Evolutionary conservation across 2,113 vertebrate genomes (phyloP).

Genomic region (Hydropotes inermis): DNA sequence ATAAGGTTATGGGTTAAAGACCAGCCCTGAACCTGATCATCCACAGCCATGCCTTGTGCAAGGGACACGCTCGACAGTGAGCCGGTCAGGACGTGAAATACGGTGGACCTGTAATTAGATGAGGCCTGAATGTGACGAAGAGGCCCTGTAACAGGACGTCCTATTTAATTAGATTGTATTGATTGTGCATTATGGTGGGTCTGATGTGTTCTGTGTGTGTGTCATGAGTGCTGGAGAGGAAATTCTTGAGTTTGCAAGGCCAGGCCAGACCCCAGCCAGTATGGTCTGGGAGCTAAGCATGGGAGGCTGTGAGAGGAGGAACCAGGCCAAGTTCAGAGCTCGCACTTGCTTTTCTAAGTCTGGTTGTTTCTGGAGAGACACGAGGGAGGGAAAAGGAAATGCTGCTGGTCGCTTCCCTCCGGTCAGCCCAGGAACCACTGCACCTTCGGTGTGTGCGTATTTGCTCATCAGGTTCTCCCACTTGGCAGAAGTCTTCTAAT

Average conservation of each 20-base stretch:
- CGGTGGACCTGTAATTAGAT: slow-evolving; percentile 46
- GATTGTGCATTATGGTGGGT: slow-evolving; percentile 31
- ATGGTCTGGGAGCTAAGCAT: neutral
- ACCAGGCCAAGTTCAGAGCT: neutral
- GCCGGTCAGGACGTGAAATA: slow-evolving; percentile 20
- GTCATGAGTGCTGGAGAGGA: neutral
- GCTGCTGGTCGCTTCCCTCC: neutral
- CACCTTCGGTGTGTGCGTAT: accelerated
- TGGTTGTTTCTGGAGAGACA: neutral
- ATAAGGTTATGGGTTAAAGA: slow-evolving; percentile 50
- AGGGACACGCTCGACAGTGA: neutral
- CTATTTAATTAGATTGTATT: slow-evolving; percentile 58
- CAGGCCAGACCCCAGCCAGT: neutral
- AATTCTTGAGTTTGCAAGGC: neutral
- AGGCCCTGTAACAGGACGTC: slow-evolving; percentile 11
- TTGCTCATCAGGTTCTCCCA: neutral
- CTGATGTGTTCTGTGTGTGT: neutral
- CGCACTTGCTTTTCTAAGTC: neutral
- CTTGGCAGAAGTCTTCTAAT: neutral
- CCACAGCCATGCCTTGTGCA: neutral
- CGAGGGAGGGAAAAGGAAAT: neutral
- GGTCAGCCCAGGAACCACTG: too few species aligned
- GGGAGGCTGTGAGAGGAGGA: neutral
- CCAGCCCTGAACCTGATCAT: slow-evolving; percentile 33
- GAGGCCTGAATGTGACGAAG: slow-evolving; percentile 47